These are phyloP conservation scores for Empidonax alnorum DNA, from an alignment of 2,113 vertebrate genomes.

Conservation along the genomic window DNA sequence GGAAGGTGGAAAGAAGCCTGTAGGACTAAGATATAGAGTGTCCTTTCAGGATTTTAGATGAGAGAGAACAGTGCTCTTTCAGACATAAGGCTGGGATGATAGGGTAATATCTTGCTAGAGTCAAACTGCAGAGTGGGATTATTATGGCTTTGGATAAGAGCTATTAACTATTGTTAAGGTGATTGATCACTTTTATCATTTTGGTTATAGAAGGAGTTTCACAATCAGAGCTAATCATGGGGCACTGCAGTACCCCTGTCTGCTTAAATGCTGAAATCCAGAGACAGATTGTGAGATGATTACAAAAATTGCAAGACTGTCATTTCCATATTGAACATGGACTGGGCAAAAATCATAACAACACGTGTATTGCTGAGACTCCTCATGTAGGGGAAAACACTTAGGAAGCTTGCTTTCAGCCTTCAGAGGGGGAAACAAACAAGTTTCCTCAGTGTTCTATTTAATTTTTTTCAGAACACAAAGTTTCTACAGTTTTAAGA, in stretches of 20 bases:
- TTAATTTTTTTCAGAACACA: conserved; percentile 36
- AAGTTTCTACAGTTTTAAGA: conserved; percentile 9
- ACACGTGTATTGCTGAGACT: conserved; percentile 34
- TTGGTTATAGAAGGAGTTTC: conserved; percentile 63
- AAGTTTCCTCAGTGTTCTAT: conserved; percentile 6
- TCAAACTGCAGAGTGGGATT: conserved; percentile 40
- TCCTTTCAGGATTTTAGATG: conserved; percentile 8
- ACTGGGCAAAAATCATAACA: conserved; percentile 45
- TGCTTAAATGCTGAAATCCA: conserved; percentile 65
- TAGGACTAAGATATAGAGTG: background rate
- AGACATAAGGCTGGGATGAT: conserved; percentile 45
- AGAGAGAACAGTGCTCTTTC: background rate
- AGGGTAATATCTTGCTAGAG: conserved; percentile 48
- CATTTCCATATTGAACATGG: conserved; percentile 69
- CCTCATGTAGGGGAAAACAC: conserved; percentile 14
- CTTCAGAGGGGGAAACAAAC: conserved; percentile 55
- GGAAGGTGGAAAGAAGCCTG: conserved; percentile 4
- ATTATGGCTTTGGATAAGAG: conserved; percentile 53
- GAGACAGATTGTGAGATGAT: conserved; percentile 66
- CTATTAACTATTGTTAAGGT: conserved; percentile 72
- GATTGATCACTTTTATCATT: conserved; percentile 71
- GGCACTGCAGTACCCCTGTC: conserved; percentile 45
- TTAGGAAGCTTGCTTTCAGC: conserved; percentile 36
- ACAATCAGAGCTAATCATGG: conserved; percentile 71
- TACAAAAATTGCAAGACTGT: conserved; percentile 65